A percentile compares a stretch with the other conserved stretches of the same genome.
Evolutionary conservation across 2,797 vertebrate species (phyloP).

Genomic region (Sus cebifrons): DNA sequence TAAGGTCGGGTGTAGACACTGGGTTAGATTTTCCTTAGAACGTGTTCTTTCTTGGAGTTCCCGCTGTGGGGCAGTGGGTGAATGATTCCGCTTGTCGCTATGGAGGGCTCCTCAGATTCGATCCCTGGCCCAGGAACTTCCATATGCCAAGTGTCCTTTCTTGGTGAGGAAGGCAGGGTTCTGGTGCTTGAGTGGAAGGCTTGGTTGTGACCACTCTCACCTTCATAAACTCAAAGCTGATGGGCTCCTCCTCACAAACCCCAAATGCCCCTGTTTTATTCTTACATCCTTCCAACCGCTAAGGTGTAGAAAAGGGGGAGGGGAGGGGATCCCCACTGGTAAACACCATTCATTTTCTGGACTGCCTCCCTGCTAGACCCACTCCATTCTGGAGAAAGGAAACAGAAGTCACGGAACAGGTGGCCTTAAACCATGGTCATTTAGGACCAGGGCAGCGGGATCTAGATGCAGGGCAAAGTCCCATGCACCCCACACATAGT

Average conservation of each 20-base stretch:
- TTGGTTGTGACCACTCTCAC: background rate
- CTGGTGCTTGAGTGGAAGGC: background rate
- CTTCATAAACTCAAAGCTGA: background rate
- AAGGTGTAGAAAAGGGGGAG: background rate
- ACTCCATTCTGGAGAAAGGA: background rate
- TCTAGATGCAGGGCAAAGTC: background rate
- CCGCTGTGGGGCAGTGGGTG: too few relatives aligned
- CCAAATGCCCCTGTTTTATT: background rate
- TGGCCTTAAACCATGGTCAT: background rate
- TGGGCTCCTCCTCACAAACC: background rate
- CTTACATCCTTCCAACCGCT: background rate
- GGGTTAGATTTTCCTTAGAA: constrained; percentile 9
- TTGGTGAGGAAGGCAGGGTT: background rate
- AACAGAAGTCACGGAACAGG: background rate
- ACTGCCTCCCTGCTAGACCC: background rate
- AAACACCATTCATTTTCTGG: background rate
- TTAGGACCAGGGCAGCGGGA: background rate
- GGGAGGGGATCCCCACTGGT: background rate
- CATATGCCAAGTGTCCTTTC: background rate
- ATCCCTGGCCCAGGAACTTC: too few relatives aligned
- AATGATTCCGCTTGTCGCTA: too few relatives aligned
- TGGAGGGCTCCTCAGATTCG: too few relatives aligned
- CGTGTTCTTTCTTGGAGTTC: background rate
- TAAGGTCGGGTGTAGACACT: background rate
- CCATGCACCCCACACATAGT: accelerated